These are phyloP conservation scores for Haliaeetus albicilla DNA, from an alignment of 2,797 vertebrate species.

Conservation along the genomic window DNA sequence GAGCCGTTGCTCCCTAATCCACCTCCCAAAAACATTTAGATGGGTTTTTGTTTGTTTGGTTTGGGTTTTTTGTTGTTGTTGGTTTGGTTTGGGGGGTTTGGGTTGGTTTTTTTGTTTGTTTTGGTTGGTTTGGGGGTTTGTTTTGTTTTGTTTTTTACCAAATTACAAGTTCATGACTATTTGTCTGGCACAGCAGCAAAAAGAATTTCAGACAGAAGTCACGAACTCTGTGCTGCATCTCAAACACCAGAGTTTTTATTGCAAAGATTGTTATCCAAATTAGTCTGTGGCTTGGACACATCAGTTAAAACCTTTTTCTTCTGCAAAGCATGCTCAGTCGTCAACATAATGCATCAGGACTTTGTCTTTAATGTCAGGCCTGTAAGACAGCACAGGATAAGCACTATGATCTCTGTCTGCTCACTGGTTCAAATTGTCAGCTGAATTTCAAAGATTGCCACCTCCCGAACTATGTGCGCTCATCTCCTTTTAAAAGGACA, in stretches of 20 bases:
- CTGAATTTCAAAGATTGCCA: neutral
- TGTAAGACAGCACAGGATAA: neutral
- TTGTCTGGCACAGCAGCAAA: constrained; percentile 19
- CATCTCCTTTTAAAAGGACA: neutral
- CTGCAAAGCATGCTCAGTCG: neutral
- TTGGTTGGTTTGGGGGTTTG: neutral
- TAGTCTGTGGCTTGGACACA: constrained; percentile 6
- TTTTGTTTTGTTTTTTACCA: neutral
- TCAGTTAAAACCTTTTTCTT: neutral
- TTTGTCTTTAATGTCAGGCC: neutral
- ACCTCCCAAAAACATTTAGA: neutral
- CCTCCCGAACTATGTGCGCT: neutral
- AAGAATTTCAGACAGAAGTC: constrained; percentile 20
- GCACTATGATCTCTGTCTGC: neutral
- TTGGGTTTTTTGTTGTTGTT: neutral
- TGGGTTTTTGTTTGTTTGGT: too few species aligned
- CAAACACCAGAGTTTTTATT: neutral
- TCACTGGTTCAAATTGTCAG: neutral
- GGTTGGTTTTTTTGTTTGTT: neutral
- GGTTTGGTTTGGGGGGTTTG: neutral
- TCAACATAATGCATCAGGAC: neutral
- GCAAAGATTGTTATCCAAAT: neutral
- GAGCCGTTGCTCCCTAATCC: neutral
- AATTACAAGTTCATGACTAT: constrained; percentile 39
- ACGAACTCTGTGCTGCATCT: constrained; percentile 8